Evolutionary conservation across 2,888 invertebrate species (phyloP).

Genomic region (Barypeithes pellucidus): DNA sequence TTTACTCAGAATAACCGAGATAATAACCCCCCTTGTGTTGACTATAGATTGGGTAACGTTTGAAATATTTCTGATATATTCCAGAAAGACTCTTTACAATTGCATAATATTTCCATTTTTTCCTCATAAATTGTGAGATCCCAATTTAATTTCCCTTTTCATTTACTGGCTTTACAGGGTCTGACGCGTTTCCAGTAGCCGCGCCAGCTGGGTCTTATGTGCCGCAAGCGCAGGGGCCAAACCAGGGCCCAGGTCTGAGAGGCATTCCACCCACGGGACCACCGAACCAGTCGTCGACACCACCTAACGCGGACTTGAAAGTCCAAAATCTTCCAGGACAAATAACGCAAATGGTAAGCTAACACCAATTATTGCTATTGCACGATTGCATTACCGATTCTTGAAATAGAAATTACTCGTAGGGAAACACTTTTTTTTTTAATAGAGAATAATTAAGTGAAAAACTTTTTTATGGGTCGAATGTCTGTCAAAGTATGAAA

Average conservation of each 20-base stretch:
- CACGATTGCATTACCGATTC: not conserved
- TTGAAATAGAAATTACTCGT: too few relatives aligned
- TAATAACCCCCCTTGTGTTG: too few relatives aligned
- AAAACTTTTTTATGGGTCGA: too few relatives aligned
- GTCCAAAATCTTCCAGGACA: slow-evolving; percentile 65
- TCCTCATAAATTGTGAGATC: too few relatives aligned
- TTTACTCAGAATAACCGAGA: too few relatives aligned
- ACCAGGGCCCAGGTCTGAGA: slow-evolving; percentile 67
- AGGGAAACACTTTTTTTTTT: too few relatives aligned
- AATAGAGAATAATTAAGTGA: too few relatives aligned
- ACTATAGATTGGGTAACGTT: too few relatives aligned
- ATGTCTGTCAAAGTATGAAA: too few relatives aligned
- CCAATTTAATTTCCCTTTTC: slow-evolving; percentile 27
- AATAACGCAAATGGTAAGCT: slow-evolving; percentile 64
- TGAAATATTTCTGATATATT: too few relatives aligned
- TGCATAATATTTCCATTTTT: too few relatives aligned
- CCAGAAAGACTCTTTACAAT: too few relatives aligned
- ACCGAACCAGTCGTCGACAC: slow-evolving; percentile 70
- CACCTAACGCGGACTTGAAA: slow-evolving; percentile 69
- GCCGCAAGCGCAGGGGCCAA: slow-evolving; percentile 66
- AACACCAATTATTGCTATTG: slow-evolving; percentile 10
- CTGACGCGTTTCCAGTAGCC: slow-evolving; percentile 65
- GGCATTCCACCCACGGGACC: slow-evolving; percentile 67
- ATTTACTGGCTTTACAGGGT: slow-evolving; percentile 59
- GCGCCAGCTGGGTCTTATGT: slow-evolving; percentile 61